Base-by-base conservation (phyloP, 2,888 invertebrate genomes). In the Drosophila subsilvestris region DNA sequence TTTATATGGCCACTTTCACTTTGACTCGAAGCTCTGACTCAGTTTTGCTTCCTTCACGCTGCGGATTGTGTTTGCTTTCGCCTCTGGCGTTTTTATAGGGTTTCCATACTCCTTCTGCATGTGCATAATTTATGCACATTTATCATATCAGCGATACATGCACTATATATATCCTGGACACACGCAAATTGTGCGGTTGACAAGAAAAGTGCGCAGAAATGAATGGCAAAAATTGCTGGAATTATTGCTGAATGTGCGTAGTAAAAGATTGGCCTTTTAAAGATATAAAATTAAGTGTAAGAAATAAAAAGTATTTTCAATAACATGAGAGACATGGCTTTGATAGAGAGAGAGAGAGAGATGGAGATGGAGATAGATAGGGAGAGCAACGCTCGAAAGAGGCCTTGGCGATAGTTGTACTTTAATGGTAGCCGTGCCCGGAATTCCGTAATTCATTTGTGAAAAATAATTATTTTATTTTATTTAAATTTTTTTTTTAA, bases 51-150 rank as follows among this genome's bases (percentile, higher is more conserved):
- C 5, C 25, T 50, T 37, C 22, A 22, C 56, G 49, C 50, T 57
- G 58, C 50, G 22, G 18, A 27, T 45, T 44, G 50, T n/a, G 43
- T 27, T 56, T 9, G 42, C 47, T 59, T 7, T 37, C 6, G 37
- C 14, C n/a, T 20, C 63, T 25, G 57, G 10, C n/a, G 49, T 18
- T 82, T 82, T 85, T 86, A 85, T 57, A 58, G 48, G 27, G 45
- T 9, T 57, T n/a, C 56, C 56, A 9, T 43, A 60, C 50, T 43
- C 48, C 37, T 25, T 8, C 27, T 45, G 58, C 62, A 58, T 69
- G 50, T 87, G 73, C 70, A 82, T 82, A 85, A 87, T 82, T 87
- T 81, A 82, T 81, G 44, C 54, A 56, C 57, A 73, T 73, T 73
- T 73, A 73, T 45, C 61, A 63, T 69, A 69, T 65, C 84, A 65